Percentiles rank a stretch among this genome's conserved stretches.
phyloP scores from a whole-genome alignment of 2,113 vertebrate genomes.

The Misgurnus mizolepis region DNA sequence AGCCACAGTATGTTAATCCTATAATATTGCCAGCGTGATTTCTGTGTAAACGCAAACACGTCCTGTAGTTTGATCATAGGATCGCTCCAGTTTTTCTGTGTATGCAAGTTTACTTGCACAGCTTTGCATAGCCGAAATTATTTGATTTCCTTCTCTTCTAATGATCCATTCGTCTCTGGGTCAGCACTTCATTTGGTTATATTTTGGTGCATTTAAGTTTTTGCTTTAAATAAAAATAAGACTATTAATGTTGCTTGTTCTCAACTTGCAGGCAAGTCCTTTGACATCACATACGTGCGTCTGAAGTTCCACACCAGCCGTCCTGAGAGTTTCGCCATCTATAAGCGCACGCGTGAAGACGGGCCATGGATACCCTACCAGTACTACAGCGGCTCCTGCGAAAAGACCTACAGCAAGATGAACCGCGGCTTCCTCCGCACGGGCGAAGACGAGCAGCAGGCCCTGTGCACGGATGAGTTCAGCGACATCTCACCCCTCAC shows the following conservation, averaged over 20 bases:
- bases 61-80: too few species aligned
- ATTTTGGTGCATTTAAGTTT: background rate
- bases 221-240: background rate
- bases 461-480: constrained; percentile 94
- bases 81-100: too few species aligned
- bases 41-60: too few species aligned
- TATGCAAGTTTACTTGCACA: too few species aligned
- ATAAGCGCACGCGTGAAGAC: constrained; percentile 84
- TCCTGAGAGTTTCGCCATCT: constrained; percentile 95
- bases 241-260: background rate
- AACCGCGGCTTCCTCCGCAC: constrained; percentile 89
- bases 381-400: constrained; percentile 96
- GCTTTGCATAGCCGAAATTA: too few species aligned
- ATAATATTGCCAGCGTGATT: too few species aligned
- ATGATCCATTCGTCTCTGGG: background rate
- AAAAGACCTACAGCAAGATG: constrained; percentile 87
- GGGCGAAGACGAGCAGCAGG: constrained; percentile 91
- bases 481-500: constrained; percentile 98
- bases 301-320: constrained; percentile 98
- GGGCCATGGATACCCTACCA: constrained; percentile 93
- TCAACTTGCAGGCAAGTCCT: constrained; percentile 83
- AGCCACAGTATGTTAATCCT: too few species aligned
- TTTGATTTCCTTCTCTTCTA: background rate
- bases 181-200: too few species aligned
- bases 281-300: constrained; percentile 96